Evolutionary conservation across 2,888 invertebrate species (phyloP).

Genomic region (Ptycholaimellus sp.): DNA sequence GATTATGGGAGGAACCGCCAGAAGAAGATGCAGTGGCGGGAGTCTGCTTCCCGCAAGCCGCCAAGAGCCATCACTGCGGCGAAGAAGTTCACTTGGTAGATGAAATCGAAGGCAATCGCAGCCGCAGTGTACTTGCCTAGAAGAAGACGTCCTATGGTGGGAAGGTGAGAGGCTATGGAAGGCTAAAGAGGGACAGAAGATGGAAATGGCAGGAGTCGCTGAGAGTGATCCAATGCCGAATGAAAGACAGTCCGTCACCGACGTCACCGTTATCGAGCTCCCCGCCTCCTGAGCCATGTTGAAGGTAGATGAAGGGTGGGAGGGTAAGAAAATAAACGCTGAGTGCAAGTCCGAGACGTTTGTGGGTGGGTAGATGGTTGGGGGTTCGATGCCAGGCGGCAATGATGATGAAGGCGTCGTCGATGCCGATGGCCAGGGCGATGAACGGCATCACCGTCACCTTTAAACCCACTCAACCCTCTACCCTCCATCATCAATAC

Average conservation of each 20-base stretch:
- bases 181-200: too few species aligned
- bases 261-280: conserved; percentile 20
- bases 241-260: conserved; percentile 20
- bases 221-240: conserved; percentile 22
- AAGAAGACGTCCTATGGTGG: too few species aligned
- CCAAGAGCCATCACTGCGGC: too few species aligned
- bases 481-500: too few species aligned
- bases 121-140: conserved; percentile 21
- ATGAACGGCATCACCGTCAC: conserved; percentile 25
- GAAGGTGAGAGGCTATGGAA: too few species aligned
- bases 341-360: conserved; percentile 18
- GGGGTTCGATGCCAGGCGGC: conserved; percentile 25
- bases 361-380: conserved; percentile 15
- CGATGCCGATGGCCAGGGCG: conserved; percentile 23
- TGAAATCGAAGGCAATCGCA: conserved; percentile 21
- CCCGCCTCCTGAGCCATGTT: too few species aligned
- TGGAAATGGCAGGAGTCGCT: conserved; percentile 22
- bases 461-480: too few species aligned
- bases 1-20: too few species aligned
- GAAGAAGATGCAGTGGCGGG: too few species aligned
- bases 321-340: too few species aligned
- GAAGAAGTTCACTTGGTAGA: conserved; percentile 21
- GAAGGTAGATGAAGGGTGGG: too few species aligned
- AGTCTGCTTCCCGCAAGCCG: too few species aligned
- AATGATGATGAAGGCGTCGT: conserved; percentile 19